These are phyloP conservation scores for Stegostoma tigrinum DNA, from an alignment of 2,113 vertebrate genomes.

Conservation along the genomic window DNA sequence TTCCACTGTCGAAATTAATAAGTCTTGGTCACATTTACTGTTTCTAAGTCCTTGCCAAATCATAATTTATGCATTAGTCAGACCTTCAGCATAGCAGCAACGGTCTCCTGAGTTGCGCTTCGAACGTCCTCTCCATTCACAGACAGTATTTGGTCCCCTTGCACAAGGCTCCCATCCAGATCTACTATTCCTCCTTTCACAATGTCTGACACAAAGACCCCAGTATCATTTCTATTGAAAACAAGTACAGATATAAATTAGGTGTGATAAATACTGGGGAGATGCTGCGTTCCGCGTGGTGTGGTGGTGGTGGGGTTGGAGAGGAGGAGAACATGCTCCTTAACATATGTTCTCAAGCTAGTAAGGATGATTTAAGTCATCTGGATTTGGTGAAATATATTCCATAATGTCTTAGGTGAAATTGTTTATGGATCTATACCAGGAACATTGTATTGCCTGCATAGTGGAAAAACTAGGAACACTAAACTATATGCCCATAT, in stretches of 20 bases:
- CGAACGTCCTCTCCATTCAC: conserved; percentile 88
- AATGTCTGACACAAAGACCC: conserved; percentile 93
- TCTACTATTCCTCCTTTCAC: conserved; percentile 88
- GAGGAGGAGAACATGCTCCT: neutral
- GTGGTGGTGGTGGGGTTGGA: no score
- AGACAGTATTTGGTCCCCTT: conserved; percentile 87
- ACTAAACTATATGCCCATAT: neutral
- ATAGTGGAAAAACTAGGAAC: neutral
- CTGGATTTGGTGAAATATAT: neutral
- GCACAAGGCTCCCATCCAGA: conserved; percentile 73
- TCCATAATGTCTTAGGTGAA: neutral
- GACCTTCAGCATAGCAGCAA: conserved; percentile 88
- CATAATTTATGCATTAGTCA: conserved; percentile 33
- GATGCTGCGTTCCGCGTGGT: no score
- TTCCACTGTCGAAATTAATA: neutral
- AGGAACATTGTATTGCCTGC: neutral
- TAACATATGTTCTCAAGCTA: neutral
- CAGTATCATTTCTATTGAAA: conserved; percentile 75
- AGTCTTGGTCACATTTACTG: neutral
- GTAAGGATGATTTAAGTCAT: neutral
- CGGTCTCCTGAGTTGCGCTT: conserved; percentile 81
- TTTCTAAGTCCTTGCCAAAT: neutral
- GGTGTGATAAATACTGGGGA: neutral
- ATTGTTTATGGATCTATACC: neutral
- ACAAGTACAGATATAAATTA: conserved; percentile 16